Base-by-base conservation (phyloP, 2,113 vertebrate genomes). In the Gallinago media region DNA sequence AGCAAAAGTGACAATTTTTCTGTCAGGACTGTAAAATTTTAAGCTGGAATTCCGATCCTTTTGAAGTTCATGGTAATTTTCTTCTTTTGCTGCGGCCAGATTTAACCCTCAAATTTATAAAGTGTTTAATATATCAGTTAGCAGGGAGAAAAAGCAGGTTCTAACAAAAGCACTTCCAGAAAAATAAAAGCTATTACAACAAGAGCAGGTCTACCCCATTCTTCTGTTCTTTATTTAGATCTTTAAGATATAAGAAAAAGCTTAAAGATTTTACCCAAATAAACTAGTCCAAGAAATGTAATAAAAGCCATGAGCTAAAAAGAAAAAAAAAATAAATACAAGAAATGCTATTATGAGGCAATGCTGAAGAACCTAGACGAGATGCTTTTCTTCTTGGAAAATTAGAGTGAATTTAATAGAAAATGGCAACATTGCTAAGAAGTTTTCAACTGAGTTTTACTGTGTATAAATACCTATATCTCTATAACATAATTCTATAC, bases 41-140 rank as follows among this genome's bases (percentile, higher is more conserved):
- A 78, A 66, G 29, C 34, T 67, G 76, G n/a, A 89, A 87, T 78
- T 74, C 73, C 49, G 42, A 80, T 77, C 25, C 91, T 88, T 95
- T 86, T 96, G 91, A 97, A 97, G 89, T 84, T 59, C 52, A 55
- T 32, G 10, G 86, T 46, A 82, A 71, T 91, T 91, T 74, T 84
- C 13, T 26, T 93, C 25, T 88, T 92, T 65, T 65, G 23, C 38
- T 70, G 36, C 36, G 42, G 54, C 72, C 59, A 91, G 63, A 87
- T 77, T 84, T 87, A 86, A 87, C 32, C 34, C 29, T 72, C 44
- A 75, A 80, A 80, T 94, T 96, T 95, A 96, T 92, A 94, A 94
- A 84, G 89, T 95, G 94, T 97, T 96, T 95, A 96, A 96, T 96
- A 92, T 92, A 95, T 77, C 73, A 87, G 92, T 90, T 88, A 92